These are phyloP conservation scores for Heliothis subflexa DNA, from an alignment of 1,140 invertebrate genomes.

Conservation along the genomic window DNA sequence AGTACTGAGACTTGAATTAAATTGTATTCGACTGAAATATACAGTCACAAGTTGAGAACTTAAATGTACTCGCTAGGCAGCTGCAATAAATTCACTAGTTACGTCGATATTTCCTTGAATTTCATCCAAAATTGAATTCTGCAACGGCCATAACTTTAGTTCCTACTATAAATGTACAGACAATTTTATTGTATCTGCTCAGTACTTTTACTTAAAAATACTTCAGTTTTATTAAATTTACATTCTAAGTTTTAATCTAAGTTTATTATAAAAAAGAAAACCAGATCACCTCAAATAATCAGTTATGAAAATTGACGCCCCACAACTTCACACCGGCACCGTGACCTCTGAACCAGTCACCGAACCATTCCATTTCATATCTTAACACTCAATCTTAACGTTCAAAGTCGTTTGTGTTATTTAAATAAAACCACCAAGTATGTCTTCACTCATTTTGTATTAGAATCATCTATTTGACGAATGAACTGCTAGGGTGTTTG, in stretches of 20 bases:
- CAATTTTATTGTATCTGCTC: not conserved
- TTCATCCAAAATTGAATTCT: slow-evolving; percentile 30
- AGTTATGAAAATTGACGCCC: slow-evolving; percentile 5
- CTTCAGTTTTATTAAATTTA: not conserved
- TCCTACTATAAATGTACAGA: slow-evolving; percentile 14
- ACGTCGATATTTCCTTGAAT: slow-evolving; percentile 30
- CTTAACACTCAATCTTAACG: not conserved
- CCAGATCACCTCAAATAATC: slow-evolving; percentile 8
- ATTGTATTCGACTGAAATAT: not conserved
- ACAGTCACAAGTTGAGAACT: not conserved
- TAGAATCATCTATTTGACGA: slow-evolving; percentile 33
- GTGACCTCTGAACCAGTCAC: not conserved
- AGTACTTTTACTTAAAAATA: not conserved
- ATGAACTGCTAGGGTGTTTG: too few relatives aligned
- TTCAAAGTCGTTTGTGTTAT: not conserved
- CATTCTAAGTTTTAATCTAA: not conserved
- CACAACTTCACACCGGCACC: not conserved
- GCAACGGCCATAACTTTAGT: not conserved
- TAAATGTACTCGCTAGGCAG: not conserved
- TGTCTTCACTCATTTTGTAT: slow-evolving; percentile 38
- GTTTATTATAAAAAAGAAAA: not conserved
- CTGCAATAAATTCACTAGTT: slow-evolving; percentile 29
- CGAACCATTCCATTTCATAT: not conserved
- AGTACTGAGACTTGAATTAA: not conserved
- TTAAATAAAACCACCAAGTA: slow-evolving; percentile 27